Conservation (phyloP, 2,797 vertebrate species). For the Diceros bicornis region DNA sequence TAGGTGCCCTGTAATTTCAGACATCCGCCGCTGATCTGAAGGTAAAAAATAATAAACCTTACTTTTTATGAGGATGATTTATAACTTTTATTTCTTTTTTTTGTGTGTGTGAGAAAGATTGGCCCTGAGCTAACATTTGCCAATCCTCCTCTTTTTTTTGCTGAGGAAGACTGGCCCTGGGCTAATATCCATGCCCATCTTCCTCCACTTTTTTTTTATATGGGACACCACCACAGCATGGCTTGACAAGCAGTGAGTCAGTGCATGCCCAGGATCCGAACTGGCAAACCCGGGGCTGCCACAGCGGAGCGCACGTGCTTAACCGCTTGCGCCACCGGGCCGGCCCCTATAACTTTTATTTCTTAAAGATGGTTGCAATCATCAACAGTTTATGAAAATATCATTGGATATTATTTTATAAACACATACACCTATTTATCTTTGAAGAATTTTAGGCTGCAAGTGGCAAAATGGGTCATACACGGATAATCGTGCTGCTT, state of each 20-base stretch:
- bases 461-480: constrained; percentile 13
- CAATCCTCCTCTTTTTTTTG: too few species aligned
- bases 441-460: constrained; percentile 64
- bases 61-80: constrained; percentile 53
- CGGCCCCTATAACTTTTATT: neutral
- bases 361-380: constrained; percentile 42
- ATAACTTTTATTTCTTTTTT: constrained; percentile 31
- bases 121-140: too few species aligned
- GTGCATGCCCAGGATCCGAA: too few species aligned
- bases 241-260: too few species aligned
- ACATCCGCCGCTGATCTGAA: constrained; percentile 97
- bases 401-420: constrained; percentile 37
- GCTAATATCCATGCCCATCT: too few species aligned
- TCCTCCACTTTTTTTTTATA: too few species aligned
- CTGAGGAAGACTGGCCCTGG: too few species aligned
- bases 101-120: too few species aligned
- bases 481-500: neutral
- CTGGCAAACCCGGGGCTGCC: too few species aligned
- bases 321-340: too few species aligned
- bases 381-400: constrained; percentile 45
- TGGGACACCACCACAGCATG: too few species aligned
- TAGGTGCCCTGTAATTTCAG: constrained; percentile 96
- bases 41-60: constrained; percentile 63
- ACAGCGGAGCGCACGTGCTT: too few species aligned
- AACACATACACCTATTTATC: neutral